phyloP scores from a whole-genome alignment of 2,888 invertebrate genomes.

The Acheta domesticus region DNA sequence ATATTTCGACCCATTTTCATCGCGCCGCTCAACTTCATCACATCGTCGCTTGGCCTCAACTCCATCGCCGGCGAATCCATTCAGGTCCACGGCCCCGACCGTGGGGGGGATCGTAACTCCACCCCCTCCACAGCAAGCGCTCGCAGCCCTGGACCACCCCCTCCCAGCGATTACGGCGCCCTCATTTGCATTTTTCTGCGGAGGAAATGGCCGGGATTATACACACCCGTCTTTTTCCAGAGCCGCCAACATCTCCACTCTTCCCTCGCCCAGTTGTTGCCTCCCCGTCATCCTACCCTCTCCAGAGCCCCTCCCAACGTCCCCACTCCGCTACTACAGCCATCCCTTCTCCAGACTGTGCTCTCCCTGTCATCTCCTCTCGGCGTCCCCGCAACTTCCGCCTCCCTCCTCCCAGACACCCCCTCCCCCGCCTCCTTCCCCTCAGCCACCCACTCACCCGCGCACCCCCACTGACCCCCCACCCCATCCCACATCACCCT shows the following conservation, averaged over 20 bases:
- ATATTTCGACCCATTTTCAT: too few relatives aligned
- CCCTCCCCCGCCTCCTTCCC: neutral
- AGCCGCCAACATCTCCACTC: rapidly evolving
- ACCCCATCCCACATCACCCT: too few relatives aligned
- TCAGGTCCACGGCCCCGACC: too few relatives aligned
- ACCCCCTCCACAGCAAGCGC: neutral
- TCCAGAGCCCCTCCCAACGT: neutral
- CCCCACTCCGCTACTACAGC: too few relatives aligned
- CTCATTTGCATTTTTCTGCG: conserved; percentile 18
- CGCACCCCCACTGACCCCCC: neutral
- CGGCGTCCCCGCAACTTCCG: neutral
- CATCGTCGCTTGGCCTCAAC: too few relatives aligned
- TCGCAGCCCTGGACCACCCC: neutral
- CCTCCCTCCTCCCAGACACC: too few relatives aligned
- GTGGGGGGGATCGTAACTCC: neutral
- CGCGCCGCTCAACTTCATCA: too few relatives aligned
- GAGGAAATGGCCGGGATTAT: neutral
- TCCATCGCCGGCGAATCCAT: too few relatives aligned
- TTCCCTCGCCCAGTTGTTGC: neutral
- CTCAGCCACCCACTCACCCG: neutral
- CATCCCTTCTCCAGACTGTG: too few relatives aligned
- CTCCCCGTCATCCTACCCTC: neutral
- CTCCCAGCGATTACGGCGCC: neutral
- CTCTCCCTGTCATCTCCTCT: neutral
- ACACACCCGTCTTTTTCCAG: neutral